Evolutionary conservation across 2,797 vertebrate species (phyloP).

Genomic region (Molossus alvarezi): DNA sequence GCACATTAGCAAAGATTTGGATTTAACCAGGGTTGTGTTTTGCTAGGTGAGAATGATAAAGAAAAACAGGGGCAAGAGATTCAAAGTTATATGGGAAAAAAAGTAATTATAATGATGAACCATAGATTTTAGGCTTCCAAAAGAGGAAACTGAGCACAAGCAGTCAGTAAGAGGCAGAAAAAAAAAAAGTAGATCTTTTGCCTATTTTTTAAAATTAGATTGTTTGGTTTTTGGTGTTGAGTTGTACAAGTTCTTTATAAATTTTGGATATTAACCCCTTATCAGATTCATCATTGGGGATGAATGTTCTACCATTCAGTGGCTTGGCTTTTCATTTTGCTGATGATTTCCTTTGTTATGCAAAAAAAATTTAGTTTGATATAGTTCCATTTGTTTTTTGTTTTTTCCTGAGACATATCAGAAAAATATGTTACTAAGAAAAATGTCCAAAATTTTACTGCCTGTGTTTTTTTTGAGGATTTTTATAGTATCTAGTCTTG

Average conservation of each 20-base stretch:
- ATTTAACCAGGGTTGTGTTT: constrained; percentile 33
- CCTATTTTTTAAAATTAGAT: background rate
- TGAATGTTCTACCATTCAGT: background rate
- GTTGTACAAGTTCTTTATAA: background rate
- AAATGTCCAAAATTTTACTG: background rate
- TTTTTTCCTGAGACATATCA: background rate
- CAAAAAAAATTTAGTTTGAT: background rate
- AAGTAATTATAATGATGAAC: background rate
- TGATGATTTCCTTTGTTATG: background rate
- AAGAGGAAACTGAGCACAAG: background rate
- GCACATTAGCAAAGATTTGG: background rate
- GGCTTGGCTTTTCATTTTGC: background rate
- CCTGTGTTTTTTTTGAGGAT: background rate
- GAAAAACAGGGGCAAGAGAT: background rate
- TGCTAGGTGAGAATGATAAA: constrained; percentile 14
- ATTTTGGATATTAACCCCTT: background rate
- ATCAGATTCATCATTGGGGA: background rate
- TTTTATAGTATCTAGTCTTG: background rate
- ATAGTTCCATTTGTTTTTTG: background rate
- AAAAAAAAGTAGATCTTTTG: background rate
- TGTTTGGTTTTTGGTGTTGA: background rate
- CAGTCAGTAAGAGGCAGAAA: background rate
- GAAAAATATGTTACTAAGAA: background rate
- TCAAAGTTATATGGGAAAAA: background rate
- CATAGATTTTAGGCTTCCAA: background rate